phyloP scores from a whole-genome alignment of 1,140 invertebrate species.

The Neelides sp. region DNA sequence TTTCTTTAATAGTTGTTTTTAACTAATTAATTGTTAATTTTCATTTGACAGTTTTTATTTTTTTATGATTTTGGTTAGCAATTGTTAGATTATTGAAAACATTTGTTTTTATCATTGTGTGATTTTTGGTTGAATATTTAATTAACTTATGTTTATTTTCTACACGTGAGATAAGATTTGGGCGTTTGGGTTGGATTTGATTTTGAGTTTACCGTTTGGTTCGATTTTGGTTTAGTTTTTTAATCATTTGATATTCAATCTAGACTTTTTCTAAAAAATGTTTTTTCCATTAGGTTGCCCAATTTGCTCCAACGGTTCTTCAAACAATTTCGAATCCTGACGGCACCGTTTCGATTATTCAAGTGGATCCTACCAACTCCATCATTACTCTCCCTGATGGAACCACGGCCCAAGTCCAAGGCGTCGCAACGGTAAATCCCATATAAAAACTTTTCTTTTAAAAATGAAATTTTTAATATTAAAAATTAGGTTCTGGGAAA shows the following conservation, averaged over 20 bases:
- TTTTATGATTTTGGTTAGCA: background rate
- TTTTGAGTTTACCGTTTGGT: too few relatives aligned
- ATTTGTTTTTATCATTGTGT: background rate
- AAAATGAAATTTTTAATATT: background rate
- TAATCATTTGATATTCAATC: background rate
- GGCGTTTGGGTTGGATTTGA: too few relatives aligned
- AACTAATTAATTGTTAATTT: too few relatives aligned
- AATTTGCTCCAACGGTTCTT: slow-evolving; percentile 78
- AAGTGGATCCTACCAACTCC: slow-evolving; percentile 86
- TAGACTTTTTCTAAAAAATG: background rate
- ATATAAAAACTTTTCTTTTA: slow-evolving; percentile 23
- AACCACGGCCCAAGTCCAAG: slow-evolving; percentile 84
- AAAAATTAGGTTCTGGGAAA: slow-evolving; percentile 5
- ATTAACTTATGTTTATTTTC: background rate
- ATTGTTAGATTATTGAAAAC: background rate
- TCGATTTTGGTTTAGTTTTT: background rate
- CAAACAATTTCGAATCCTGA: slow-evolving; percentile 94
- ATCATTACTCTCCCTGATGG: slow-evolving; percentile 91
- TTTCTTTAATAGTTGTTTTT: too few relatives aligned
- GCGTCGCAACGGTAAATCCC: slow-evolving; percentile 62
- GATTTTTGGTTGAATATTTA: background rate
- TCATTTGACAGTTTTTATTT: background rate
- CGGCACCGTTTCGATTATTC: slow-evolving; percentile 88
- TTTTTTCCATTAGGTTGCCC: slow-evolving; percentile 43
- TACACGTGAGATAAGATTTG: too few relatives aligned